phyloP scores from a whole-genome alignment of 2,797 vertebrate species.

The Ptychadena robeensis region DNA sequence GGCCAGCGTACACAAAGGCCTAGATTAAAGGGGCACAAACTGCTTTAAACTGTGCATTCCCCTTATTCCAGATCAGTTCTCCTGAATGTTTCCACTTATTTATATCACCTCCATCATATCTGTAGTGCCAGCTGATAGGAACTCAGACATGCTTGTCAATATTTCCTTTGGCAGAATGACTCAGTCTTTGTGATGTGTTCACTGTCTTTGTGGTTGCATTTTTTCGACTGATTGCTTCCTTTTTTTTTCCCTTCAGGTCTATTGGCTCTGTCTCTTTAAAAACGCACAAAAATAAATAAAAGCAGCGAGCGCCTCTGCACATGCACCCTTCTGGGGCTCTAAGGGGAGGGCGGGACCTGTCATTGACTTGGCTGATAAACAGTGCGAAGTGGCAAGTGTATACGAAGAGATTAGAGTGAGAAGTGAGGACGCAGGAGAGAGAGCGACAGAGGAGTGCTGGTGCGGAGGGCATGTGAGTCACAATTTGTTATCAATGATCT shows the following conservation, averaged over 20 bases:
- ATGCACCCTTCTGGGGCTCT: conserved; percentile 2
- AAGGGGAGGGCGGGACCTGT: conserved; percentile 38
- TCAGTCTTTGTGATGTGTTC: not conserved
- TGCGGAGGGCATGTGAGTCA: conserved; percentile 12
- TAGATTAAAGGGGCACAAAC: conserved; percentile 17
- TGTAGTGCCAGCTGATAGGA: not conserved
- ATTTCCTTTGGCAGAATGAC: not conserved
- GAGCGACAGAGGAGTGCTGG: conserved; percentile 17
- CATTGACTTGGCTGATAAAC: conserved; percentile 48
- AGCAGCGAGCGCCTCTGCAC: not conserved
- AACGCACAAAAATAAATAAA: not conserved
- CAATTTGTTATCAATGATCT: not conserved
- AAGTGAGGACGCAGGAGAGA: not conserved
- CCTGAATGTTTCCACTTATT: not conserved
- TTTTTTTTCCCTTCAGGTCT: not conserved
- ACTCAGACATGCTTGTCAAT: not conserved
- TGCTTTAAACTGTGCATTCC: not conserved
- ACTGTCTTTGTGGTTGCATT: conserved; percentile 5
- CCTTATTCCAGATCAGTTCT: not conserved
- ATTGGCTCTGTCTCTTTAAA: not conserved
- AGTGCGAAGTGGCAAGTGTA: conserved; percentile 47
- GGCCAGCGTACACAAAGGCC: conserved; percentile 19
- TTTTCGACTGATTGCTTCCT: conserved; percentile 13
- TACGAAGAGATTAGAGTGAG: conserved; percentile 31
- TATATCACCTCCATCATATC: not conserved